These are phyloP conservation scores for Phyllotreta cruciferae DNA, from an alignment of 2,888 invertebrate genomes.

Conservation along the genomic window DNA sequence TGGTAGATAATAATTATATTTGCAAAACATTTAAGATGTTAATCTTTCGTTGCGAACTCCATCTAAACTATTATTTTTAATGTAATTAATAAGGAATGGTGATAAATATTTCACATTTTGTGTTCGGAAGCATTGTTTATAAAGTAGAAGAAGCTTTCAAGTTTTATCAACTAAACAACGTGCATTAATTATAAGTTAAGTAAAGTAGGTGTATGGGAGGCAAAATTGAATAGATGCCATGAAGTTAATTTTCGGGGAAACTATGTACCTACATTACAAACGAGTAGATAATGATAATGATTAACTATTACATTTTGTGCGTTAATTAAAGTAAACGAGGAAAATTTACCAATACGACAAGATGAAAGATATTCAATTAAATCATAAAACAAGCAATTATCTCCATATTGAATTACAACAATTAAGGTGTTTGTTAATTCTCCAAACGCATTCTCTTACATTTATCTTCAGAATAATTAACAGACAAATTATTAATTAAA, in stretches of 20 bases:
- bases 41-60: too few species aligned
- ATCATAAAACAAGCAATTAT: too few species aligned
- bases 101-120: conserved; percentile 18
- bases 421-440: too few species aligned
- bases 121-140: conserved; percentile 5
- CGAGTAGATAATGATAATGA: background rate
- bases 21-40: too few species aligned
- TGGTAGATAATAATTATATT: too few species aligned
- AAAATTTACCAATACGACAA: too few species aligned
- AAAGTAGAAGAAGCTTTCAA: conserved; percentile 15
- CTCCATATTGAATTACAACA: too few species aligned
- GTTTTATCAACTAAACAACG: conserved; percentile 23
- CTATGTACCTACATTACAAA: conserved; percentile 5
- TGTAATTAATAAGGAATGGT: too few species aligned
- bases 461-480: conserved; percentile 15
- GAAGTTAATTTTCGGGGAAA: conserved; percentile 6
- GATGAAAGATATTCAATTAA: too few species aligned
- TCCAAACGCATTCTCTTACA: background rate
- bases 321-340: too few species aligned
- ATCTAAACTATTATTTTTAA: too few species aligned
- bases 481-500: conserved; percentile 39
- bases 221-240: conserved; percentile 2
- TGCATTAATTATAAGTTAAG: conserved; percentile 27
- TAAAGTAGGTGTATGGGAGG: conserved; percentile 11
- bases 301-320: too few species aligned